Evolutionary conservation across 53 echinoderm and acorn worm species (phyloP).

Genomic region (Arbacia lixula): DNA sequence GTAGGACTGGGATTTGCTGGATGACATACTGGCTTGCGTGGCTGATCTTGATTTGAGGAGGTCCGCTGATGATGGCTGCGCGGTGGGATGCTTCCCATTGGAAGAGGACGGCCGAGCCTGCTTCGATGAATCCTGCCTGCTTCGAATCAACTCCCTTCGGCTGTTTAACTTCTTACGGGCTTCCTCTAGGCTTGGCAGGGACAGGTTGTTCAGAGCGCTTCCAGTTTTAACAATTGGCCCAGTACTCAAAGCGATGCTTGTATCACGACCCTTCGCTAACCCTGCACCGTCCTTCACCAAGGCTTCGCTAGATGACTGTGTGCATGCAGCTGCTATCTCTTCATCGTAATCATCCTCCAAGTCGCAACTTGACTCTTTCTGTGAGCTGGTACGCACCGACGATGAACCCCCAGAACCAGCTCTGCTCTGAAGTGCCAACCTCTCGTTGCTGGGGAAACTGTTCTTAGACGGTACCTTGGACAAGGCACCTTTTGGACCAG

Average conservation of each 20-base stretch:
- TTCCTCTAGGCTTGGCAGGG: slow-evolving; percentile 63
- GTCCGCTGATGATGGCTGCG: neutral
- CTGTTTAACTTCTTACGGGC: slow-evolving; percentile 57
- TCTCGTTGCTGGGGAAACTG: slow-evolving; percentile 11
- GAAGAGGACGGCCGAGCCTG: neutral
- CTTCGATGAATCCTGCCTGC: slow-evolving; percentile 25
- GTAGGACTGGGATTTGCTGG: slow-evolving; percentile 5
- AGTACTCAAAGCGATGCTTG: neutral
- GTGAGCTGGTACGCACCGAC: neutral
- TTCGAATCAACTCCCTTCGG: slow-evolving; percentile 62
- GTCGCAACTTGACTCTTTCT: slow-evolving; percentile 1
- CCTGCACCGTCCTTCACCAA: neutral
- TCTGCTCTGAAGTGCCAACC: neutral
- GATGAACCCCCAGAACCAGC: neutral
- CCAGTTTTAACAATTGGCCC: neutral
- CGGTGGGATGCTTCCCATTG: neutral
- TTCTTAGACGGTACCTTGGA: slow-evolving; percentile 5
- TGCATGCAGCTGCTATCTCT: slow-evolving; percentile 60
- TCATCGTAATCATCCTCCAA: slow-evolving; percentile 73
- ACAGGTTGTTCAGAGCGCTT: neutral
- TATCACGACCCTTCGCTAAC: neutral
- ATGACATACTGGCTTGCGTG: neutral
- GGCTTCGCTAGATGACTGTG: slow-evolving; percentile 30
- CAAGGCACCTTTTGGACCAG: slow-evolving; percentile 1
- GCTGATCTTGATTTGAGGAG: neutral